Evolutionary conservation across 2,888 invertebrate genomes (phyloP).

Genomic region (Phortica magna): DNA sequence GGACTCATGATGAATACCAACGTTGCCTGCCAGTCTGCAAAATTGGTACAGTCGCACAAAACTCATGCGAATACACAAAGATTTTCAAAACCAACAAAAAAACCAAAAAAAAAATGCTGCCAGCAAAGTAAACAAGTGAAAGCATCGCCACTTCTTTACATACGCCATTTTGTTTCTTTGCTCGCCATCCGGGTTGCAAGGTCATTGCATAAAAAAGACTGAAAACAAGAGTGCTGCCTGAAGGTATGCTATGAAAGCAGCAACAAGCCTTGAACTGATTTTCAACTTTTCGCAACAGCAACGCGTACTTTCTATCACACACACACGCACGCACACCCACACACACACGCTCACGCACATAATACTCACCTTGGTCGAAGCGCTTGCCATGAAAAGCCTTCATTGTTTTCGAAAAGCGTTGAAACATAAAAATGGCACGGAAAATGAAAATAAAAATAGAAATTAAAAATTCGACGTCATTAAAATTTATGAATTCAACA

Average conservation of each 20-base stretch:
- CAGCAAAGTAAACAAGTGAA: neutral
- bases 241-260: neutral
- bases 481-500: neutral
- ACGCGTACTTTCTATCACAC: neutral
- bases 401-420: neutral
- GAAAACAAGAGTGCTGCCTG: neutral
- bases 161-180: neutral
- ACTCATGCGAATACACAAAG: neutral
- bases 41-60: neutral
- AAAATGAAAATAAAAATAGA: neutral
- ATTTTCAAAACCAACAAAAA: neutral
- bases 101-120: neutral
- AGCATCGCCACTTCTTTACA: constrained; percentile 2
- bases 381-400: neutral
- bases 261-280: constrained; percentile 24
- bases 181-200: neutral
- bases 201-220: neutral
- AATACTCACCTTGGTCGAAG: no score
- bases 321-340: neutral
- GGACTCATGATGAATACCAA: neutral
- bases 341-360: neutral
- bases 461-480: neutral
- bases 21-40: neutral
- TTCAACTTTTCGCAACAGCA: neutral
- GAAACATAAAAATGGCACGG: no score